Conservation (phyloP, 2,797 vertebrate species). For the Xiphophorus birchmanni region DNA sequence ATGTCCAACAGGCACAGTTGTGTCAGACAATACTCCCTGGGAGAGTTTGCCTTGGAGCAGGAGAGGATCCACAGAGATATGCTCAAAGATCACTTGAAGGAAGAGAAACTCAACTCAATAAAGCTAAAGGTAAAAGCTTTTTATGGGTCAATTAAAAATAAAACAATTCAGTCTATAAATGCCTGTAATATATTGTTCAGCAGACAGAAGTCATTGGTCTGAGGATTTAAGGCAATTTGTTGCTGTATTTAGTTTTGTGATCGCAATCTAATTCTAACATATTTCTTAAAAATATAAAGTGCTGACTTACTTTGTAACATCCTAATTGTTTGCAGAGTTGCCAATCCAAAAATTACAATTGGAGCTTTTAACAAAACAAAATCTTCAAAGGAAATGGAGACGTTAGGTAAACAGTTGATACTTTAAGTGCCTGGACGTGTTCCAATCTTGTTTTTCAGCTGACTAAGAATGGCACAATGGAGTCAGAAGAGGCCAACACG, state of each 20-base stretch:
- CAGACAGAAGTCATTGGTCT: not conserved
- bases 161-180: not conserved
- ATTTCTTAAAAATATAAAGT: not conserved
- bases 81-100: constrained; percentile 94
- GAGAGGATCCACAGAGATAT: constrained; percentile 95
- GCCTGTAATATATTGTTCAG: not conserved
- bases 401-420: not conserved
- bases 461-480: constrained; percentile 95
- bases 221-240: not conserved
- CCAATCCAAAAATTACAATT: not conserved
- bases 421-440: constrained; percentile 16
- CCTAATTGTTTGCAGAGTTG: not conserved
- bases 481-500: constrained; percentile 92
- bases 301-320: not conserved
- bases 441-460: constrained; percentile 80
- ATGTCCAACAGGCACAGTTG: constrained; percentile 98
- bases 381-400: not conserved
- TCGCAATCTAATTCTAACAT: not conserved
- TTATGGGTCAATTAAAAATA: not conserved
- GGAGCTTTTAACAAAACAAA: not conserved
- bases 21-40: constrained; percentile 92
- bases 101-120: constrained; percentile 96
- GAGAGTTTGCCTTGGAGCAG: constrained; percentile 96
- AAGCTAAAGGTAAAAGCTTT: constrained; percentile 87
- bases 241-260: not conserved